Evolutionary conservation across 2,888 invertebrate genomes (phyloP).

Genomic region (Micoletzkya japonica): DNA sequence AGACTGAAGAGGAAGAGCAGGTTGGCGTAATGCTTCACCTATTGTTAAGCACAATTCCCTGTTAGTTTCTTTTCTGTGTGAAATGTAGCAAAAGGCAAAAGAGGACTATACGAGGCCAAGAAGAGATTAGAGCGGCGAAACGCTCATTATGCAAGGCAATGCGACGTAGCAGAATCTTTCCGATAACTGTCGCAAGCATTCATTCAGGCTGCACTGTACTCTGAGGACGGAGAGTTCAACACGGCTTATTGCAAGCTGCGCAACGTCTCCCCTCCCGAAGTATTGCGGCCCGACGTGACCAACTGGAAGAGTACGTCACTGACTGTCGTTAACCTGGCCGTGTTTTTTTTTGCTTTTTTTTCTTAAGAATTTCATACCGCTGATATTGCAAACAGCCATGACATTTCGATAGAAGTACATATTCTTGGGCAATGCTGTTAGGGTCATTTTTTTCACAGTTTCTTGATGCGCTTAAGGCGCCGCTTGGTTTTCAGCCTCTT

Average conservation of each 20-base stretch:
- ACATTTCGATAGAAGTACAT: no score
- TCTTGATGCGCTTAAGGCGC: no score
- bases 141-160: no score
- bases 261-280: conserved; percentile 16
- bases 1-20: conserved; percentile 44
- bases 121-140: no score
- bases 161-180: not conserved
- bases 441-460: no score
- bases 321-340: not conserved
- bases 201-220: conserved; percentile 44
- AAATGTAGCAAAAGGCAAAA: not conserved
- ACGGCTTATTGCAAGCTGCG: conserved; percentile 55
- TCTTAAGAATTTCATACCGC: no score
- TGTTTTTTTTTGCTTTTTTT: not conserved
- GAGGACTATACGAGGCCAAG: not conserved
- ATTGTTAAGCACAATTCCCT: not conserved
- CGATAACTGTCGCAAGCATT: not conserved
- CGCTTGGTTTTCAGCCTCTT: no score
- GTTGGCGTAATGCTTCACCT: conserved; percentile 7
- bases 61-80: not conserved
- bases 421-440: no score
- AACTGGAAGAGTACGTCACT: conserved; percentile 29
- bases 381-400: no score
- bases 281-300: conserved; percentile 27
- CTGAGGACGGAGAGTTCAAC: conserved; percentile 54